These are phyloP conservation scores for Caenorhabditis virilis DNA, from an alignment of 2,888 invertebrate genomes.

Conservation along the genomic window DNA sequence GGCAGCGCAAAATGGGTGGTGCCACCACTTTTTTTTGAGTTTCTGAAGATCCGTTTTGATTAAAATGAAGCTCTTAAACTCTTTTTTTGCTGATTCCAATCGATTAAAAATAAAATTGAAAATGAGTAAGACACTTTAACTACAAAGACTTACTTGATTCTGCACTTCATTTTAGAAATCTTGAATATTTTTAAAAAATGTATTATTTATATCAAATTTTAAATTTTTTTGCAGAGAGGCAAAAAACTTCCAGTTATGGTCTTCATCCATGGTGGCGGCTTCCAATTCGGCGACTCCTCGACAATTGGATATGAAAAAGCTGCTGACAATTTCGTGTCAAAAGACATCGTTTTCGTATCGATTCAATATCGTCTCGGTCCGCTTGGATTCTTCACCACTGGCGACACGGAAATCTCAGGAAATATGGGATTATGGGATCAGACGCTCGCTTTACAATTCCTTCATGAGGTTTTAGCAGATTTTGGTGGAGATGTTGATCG, in stretches of 20 bases:
- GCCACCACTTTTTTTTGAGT: neutral
- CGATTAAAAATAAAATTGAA: too few species aligned
- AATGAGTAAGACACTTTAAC: too few species aligned
- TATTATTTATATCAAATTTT: too few species aligned
- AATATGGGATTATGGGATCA: conserved; percentile 57
- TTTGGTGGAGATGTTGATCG: conserved; percentile 52
- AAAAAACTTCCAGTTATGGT: conserved; percentile 48
- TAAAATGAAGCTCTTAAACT: too few species aligned
- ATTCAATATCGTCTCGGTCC: conserved; percentile 54
- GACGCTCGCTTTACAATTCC: conserved; percentile 49
- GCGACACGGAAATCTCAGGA: conserved; percentile 47
- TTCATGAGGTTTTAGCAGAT: conserved; percentile 50
- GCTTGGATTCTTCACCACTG: conserved; percentile 55
- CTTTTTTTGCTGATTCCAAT: too few species aligned
- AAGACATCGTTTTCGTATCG: conserved; percentile 54
- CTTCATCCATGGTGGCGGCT: conserved; percentile 54
- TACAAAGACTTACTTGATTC: too few species aligned
- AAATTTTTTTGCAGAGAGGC: conserved; percentile 19
- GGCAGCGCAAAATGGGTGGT: too few species aligned
- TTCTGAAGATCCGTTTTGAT: neutral
- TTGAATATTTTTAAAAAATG: too few species aligned
- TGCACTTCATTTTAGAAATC: too few species aligned
- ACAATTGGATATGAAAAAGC: conserved; percentile 46
- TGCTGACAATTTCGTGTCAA: conserved; percentile 43
- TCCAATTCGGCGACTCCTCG: conserved; percentile 44